These are phyloP conservation scores for Tragelaphus buxtoni DNA, from an alignment of 2,113 vertebrate species.

Conservation along the genomic window DNA sequence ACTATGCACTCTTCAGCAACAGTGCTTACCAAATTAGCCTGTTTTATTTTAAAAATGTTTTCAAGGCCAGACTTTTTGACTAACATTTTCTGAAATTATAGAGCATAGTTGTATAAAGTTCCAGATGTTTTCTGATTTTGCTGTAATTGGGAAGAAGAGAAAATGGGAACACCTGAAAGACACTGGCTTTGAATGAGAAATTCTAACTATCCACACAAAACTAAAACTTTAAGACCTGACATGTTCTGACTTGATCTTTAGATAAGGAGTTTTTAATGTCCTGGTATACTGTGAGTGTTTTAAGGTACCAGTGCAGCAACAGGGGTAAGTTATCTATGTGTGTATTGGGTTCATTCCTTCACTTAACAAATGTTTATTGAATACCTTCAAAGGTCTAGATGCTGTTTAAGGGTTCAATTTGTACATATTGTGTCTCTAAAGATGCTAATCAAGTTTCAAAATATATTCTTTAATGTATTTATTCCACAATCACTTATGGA, in stretches of 20 bases:
- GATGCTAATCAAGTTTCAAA: background rate
- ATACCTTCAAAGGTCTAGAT: background rate
- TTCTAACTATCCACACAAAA: background rate
- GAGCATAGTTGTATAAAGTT: background rate
- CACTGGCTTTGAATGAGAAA: background rate
- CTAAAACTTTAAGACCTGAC: background rate
- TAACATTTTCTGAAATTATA: slow-evolving; percentile 51
- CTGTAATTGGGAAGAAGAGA: background rate
- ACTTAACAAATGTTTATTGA: background rate
- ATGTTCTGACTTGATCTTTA: background rate
- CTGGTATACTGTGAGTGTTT: background rate
- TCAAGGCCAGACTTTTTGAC: slow-evolving; percentile 10
- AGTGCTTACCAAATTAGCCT: slow-evolving; percentile 36
- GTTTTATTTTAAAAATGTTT: slow-evolving; percentile 40
- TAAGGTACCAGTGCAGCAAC: background rate
- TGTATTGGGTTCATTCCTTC: background rate
- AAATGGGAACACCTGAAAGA: slow-evolving; percentile 8
- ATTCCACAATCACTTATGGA: background rate
- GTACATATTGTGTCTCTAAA: background rate
- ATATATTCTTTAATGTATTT: background rate
- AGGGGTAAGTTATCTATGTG: background rate
- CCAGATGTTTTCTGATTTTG: slow-evolving; percentile 11
- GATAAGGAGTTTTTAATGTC: background rate
- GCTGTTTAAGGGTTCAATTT: background rate
- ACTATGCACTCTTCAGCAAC: background rate